Conservation (phyloP, 1,140 invertebrate genomes). For the Thaumatotibia leucotreta region DNA sequence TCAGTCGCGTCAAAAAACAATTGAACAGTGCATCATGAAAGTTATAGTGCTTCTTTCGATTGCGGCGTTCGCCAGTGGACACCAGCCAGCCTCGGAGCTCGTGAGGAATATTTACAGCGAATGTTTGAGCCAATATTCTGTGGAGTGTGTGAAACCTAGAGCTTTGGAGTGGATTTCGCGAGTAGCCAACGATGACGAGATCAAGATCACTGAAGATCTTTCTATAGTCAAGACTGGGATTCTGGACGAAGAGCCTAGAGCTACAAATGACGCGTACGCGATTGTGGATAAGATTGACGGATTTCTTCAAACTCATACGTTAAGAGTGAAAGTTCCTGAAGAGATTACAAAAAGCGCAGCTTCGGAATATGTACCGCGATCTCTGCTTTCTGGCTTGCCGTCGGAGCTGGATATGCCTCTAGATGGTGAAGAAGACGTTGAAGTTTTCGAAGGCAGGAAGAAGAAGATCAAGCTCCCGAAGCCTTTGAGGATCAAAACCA, state of each 20-base stretch:
- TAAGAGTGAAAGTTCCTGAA: conserved; percentile 80
- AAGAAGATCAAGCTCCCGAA: conserved; percentile 72
- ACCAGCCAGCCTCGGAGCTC: conserved; percentile 77
- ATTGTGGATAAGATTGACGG: conserved; percentile 81
- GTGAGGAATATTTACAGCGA: conserved; percentile 79
- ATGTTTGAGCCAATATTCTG: conserved; percentile 80
- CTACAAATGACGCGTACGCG: conserved; percentile 59
- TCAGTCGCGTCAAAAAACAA: conserved; percentile 46
- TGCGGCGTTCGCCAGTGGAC: conserved; percentile 50
- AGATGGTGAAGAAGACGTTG: conserved; percentile 78
- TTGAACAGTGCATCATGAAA: conserved; percentile 64
- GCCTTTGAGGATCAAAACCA: conserved; percentile 69
- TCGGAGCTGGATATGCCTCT: conserved; percentile 83
- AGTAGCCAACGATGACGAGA: conserved; percentile 80
- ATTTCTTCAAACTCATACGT: conserved; percentile 80
- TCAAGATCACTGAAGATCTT: conserved; percentile 85
- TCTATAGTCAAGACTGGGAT: conserved; percentile 80
- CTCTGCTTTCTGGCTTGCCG: conserved; percentile 81
- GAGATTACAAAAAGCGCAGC: conserved; percentile 77
- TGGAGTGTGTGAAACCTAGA: conserved; percentile 85
- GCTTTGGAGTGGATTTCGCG: conserved; percentile 83
- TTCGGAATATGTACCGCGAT: conserved; percentile 80
- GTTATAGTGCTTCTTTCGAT: conserved; percentile 59
- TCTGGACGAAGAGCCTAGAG: conserved; percentile 60
- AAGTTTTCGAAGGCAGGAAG: conserved; percentile 74